Percentiles rank a stretch among this genome's conserved stretches.
Evolutionary conservation across 2,888 invertebrate genomes (phyloP).

Genomic region (Zaprionus bogoriensis): DNA sequence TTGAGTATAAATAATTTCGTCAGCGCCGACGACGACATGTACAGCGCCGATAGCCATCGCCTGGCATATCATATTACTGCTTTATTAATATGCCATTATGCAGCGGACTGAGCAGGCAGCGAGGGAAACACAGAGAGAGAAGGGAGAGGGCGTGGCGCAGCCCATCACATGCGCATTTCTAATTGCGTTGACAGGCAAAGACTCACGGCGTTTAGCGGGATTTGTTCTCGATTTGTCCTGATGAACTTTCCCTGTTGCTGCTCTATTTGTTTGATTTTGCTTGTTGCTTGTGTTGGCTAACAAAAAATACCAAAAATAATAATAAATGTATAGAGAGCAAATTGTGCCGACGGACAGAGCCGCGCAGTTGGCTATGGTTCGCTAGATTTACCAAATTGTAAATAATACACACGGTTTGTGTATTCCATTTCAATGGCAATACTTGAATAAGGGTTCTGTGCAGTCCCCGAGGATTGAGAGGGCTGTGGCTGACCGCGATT

Average conservation of each 20-base stretch:
- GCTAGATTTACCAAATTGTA: slow-evolving; percentile 42
- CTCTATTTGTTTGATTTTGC: slow-evolving; percentile 32
- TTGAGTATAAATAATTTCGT: slow-evolving; percentile 75
- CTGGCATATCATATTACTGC: slow-evolving; percentile 67
- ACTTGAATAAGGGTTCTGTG: neutral
- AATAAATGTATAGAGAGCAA: slow-evolving; percentile 35
- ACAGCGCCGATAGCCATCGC: slow-evolving; percentile 67
- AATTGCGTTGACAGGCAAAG: slow-evolving; percentile 69
- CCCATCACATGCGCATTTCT: slow-evolving; percentile 59
- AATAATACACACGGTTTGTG: slow-evolving; percentile 20
- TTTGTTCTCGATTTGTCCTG: slow-evolving; percentile 7
- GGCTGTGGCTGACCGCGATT: neutral
- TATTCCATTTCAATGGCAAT: slow-evolving; percentile 17
- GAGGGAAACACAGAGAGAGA: neutral
- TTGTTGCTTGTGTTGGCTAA: slow-evolving; percentile 29
- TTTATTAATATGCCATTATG: slow-evolving; percentile 76
- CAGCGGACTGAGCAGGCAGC: neutral
- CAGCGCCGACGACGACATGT: slow-evolving; percentile 66
- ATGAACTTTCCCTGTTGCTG: neutral
- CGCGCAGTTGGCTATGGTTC: slow-evolving; percentile 1
- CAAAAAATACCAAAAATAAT: no score
- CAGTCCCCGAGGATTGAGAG: neutral
- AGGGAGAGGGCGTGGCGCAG: slow-evolving; percentile 1
- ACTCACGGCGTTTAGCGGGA: slow-evolving; percentile 58
- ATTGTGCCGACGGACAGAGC: slow-evolving; percentile 33